Evolutionary conservation across 2,797 vertebrate genomes (phyloP), one percentile per base, ranked within the genome.

Genomic region (Hoplostethus atlanticus): DNA sequence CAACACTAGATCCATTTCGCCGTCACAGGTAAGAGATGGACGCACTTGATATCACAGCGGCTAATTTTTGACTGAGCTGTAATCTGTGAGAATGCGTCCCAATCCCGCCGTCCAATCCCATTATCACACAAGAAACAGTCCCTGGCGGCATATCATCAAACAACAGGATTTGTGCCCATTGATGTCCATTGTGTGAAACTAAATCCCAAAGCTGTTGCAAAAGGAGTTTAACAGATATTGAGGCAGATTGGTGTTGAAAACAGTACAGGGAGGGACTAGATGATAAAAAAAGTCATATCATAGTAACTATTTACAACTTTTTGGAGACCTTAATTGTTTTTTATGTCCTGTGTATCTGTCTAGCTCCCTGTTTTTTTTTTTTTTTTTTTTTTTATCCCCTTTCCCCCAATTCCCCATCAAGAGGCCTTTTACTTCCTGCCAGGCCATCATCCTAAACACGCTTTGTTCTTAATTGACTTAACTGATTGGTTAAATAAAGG

Each of bases 131-230:
- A 84, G 83, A 72, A 73, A 77, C 46, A 59, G 61, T 69, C 66
- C 40, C 72, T 42, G 71, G 65, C 74, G 72, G 84, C 80, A 68
- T 55, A 40, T 54, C 77, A 88, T 92, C 81, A 88, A 87, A 90
- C 80, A 21, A 56, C 53, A 11, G 80, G 73, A 71, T 81, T 72
- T 67, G 61, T 50, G 76, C 60, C 79, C 84, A 63, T 86, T 80
- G 90, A 82, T 84, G 87, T 82, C 74, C 68, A 70, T 55, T 16
- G 77, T 42, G 62, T 80, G 76, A 85, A 85, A 81, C 64, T 63
- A 60, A 79, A 81, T 89, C 73, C 72, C 77, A 69, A 87, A 89
- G 84, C 21, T 21, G 21, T 21, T 21, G 21, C 21, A 21, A 21
- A 21, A 66, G 36, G 47, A 87, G 44, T 47, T 70, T 6, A 16